phyloP scores from a whole-genome alignment of 2,888 invertebrate species.

The Prosapia bicincta region DNA sequence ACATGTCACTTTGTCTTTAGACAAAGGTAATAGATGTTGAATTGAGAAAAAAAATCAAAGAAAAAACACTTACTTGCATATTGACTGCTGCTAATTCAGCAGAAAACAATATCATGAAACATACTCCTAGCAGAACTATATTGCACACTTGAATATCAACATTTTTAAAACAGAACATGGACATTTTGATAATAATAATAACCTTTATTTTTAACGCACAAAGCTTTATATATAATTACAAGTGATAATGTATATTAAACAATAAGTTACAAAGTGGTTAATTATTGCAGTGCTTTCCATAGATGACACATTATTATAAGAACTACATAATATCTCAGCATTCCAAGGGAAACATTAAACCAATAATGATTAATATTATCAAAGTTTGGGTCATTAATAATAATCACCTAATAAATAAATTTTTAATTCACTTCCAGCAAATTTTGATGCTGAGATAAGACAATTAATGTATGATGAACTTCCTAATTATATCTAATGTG shows the following conservation, averaged over 20 bases:
- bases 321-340: not conserved
- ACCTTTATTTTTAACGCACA: too few relatives aligned
- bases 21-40: too few relatives aligned
- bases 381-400: not conserved
- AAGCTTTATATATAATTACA: too few relatives aligned
- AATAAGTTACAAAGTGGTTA: not conserved
- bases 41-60: too few relatives aligned
- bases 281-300: not conserved
- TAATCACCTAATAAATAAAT: not conserved
- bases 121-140: constrained; percentile 9
- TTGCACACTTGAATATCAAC: not conserved
- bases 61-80: constrained; percentile 22
- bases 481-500: not conserved
- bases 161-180: not conserved
- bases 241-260: not conserved
- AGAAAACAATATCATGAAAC: constrained; percentile 20
- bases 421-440: not conserved
- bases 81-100: constrained; percentile 17
- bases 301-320: not conserved
- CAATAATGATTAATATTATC: not conserved
- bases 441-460: not conserved
- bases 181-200: too few relatives aligned
- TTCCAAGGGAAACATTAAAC: not conserved
- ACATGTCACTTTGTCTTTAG: too few relatives aligned
- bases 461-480: not conserved